Conservation (phyloP, 2,888 invertebrate genomes). For the Xylocampa areola region DNA sequence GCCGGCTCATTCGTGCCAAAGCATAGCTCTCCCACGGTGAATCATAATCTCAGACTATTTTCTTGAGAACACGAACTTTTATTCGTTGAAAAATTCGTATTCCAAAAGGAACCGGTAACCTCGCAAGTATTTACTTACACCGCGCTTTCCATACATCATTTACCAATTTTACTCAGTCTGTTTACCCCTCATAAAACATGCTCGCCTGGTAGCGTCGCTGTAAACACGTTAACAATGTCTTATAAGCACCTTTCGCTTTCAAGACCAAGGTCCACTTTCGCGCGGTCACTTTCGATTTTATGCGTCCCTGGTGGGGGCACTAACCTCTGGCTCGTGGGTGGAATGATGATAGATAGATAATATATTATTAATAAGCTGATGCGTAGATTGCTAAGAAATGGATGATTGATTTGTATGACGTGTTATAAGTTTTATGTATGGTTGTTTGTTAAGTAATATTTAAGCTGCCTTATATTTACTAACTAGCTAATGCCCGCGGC, state of each 20-base stretch:
- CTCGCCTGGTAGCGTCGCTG: constrained; percentile 6
- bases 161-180: constrained; percentile 2
- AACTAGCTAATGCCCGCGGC: too few relatives aligned
- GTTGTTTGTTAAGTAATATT: not conserved
- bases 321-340: constrained; percentile 31
- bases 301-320: constrained; percentile 45
- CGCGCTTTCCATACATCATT: too few relatives aligned
- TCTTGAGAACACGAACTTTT: too few relatives aligned
- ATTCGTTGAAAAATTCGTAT: too few relatives aligned
- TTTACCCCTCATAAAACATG: constrained; percentile 9
- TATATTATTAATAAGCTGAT: too few relatives aligned
- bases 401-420: not conserved
- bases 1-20: too few relatives aligned
- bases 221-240: constrained; percentile 45
- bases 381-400: constrained; percentile 7
- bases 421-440: not conserved
- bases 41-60: too few relatives aligned
- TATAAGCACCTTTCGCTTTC: constrained; percentile 70
- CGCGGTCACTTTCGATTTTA: constrained; percentile 52
- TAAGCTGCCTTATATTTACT: too few relatives aligned
- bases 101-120: too few relatives aligned
- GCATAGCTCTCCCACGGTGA: too few relatives aligned
- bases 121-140: too few relatives aligned
- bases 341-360: not conserved
- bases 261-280: constrained; percentile 78